Conservation (phyloP, 2,113 vertebrate species). For the Morphnarchus princeps region DNA sequence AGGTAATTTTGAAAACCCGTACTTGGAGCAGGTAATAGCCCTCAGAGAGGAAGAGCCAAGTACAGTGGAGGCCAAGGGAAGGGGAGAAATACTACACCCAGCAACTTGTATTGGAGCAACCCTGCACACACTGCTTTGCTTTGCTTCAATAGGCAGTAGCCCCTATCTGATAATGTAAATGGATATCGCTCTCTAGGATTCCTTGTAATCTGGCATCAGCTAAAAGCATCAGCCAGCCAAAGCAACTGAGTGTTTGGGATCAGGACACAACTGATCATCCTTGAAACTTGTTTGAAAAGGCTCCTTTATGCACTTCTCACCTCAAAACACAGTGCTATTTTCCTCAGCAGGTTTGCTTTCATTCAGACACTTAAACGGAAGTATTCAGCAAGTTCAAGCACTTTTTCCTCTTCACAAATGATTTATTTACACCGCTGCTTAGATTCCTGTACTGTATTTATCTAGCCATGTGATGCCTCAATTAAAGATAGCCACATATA, state of each 20-base stretch:
- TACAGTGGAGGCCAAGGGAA: neutral
- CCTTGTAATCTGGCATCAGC: neutral
- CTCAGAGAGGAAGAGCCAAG: neutral
- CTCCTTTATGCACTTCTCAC: neutral
- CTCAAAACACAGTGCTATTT: neutral
- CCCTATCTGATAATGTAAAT: neutral
- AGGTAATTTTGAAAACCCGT: neutral
- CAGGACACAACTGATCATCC: neutral
- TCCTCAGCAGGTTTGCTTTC: neutral
- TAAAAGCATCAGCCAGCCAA: neutral
- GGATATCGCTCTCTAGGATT: accelerated
- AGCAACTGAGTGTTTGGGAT: neutral
- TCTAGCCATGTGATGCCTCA: neutral
- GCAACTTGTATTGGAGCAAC: neutral
- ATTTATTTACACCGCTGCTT: neutral
- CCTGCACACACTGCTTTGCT: neutral
- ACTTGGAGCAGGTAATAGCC: neutral
- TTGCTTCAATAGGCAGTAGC: neutral
- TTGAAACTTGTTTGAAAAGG: neutral
- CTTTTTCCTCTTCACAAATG: neutral
- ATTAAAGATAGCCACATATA: neutral
- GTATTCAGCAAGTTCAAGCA: neutral
- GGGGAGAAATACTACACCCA: neutral
- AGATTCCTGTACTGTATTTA: neutral
- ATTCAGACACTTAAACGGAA: neutral